Evolutionary conservation across 2,888 invertebrate species (phyloP).

Genomic region (Ptychoptera albimana): DNA sequence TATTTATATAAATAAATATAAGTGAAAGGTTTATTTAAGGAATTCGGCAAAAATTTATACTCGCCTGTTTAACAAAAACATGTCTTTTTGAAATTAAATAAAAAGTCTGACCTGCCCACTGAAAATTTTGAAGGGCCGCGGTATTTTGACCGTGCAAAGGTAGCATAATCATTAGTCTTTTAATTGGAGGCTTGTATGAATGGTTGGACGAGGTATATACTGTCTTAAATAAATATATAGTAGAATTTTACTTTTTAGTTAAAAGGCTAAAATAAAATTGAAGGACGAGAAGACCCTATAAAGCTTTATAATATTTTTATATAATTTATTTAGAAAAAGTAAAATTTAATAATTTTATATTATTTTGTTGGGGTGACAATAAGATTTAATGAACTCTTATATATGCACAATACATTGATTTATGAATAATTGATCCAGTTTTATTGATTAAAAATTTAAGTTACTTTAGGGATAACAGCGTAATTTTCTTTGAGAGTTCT

Average conservation of each 20-base stretch:
- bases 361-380: conserved; percentile 50
- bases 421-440: conserved; percentile 38
- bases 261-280: conserved; percentile 49
- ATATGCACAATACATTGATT: conserved; percentile 25
- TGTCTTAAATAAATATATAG: conserved; percentile 39
- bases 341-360: conserved; percentile 17
- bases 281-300: conserved; percentile 69
- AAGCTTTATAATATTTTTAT: conserved; percentile 40
- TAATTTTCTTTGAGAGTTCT: conserved; percentile 60
- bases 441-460: conserved; percentile 48
- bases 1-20: conserved; percentile 17
- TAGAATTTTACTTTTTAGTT: conserved; percentile 40
- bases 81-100: conserved; percentile 46
- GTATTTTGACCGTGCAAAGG: conserved; percentile 65
- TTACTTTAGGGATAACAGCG: conserved; percentile 78
- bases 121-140: conserved; percentile 57
- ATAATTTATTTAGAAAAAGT: conserved; percentile 27
- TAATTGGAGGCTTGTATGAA: conserved; percentile 69
- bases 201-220: conserved; percentile 47
- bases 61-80: conserved; percentile 67
- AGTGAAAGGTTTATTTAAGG: conserved; percentile 33
- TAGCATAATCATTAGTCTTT: conserved; percentile 68
- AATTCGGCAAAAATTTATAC: conserved; percentile 46
- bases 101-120: conserved; percentile 59
- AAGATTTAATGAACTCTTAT: conserved; percentile 43